phyloP scores from a whole-genome alignment of 2,888 invertebrate genomes.

The Coelogynopora nodosa region DNA sequence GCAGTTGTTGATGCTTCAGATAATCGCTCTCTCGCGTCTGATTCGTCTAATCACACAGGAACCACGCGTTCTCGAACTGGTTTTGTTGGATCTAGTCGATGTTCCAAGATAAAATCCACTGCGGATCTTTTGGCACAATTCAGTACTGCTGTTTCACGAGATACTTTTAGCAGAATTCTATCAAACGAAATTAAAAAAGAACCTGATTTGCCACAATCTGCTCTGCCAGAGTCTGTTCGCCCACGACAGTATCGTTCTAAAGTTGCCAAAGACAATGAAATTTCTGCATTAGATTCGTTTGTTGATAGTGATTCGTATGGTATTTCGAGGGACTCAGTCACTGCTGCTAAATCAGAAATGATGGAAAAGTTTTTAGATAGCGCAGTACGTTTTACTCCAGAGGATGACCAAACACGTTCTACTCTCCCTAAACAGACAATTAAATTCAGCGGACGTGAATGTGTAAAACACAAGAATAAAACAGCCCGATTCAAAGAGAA shows the following conservation, averaged over 20 bases:
- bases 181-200: neutral
- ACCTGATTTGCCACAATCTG: slow-evolving; percentile 14
- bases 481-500: neutral
- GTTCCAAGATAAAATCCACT: neutral
- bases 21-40: neutral
- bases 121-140: neutral
- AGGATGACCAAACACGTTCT: neutral
- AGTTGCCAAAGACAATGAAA: neutral
- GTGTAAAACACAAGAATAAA: neutral
- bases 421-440: neutral
- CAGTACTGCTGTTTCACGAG: neutral
- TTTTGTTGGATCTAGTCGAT: neutral
- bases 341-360: neutral
- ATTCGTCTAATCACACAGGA: neutral
- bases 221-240: neutral
- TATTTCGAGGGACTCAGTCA: neutral
- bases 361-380: neutral
- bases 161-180: neutral
- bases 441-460: neutral
- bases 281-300: neutral
- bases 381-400: neutral
- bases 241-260: neutral
- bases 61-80: neutral
- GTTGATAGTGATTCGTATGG: neutral
- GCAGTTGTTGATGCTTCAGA: neutral